Evolutionary conservation across 2,888 invertebrate genomes (phyloP).

Genomic region (Acanthococcus lagerstroemiae): DNA sequence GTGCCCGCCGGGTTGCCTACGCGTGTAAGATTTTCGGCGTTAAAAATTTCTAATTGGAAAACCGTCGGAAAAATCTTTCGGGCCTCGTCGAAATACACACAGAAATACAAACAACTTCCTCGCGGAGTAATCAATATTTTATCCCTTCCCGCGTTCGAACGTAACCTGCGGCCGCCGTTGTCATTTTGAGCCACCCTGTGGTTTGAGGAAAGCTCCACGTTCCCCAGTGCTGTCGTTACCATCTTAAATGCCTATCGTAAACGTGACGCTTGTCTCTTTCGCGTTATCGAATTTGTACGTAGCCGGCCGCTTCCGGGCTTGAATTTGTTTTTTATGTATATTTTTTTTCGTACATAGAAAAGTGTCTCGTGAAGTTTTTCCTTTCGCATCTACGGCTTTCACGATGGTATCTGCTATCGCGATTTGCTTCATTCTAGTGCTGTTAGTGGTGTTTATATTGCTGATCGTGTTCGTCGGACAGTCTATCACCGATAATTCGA

Average conservation of each 20-base stretch:
- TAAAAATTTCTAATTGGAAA: no score
- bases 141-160: slow-evolving; percentile 17
- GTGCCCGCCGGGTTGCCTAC: no score
- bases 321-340: not conserved
- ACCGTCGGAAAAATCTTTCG: not conserved
- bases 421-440: slow-evolving; percentile 70
- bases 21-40: no score
- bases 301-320: slow-evolving; percentile 20
- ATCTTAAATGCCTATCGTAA: slow-evolving; percentile 26
- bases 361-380: not conserved
- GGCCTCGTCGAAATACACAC: not conserved
- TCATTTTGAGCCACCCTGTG: slow-evolving; percentile 28
- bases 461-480: slow-evolving; percentile 73
- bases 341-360: not conserved
- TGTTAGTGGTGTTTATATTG: slow-evolving; percentile 69
- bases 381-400: slow-evolving; percentile 35
- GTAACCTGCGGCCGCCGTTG: slow-evolving; percentile 14
- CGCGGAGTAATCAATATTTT: slow-evolving; percentile 24
- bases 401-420: slow-evolving; percentile 72
- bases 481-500: slow-evolving; percentile 45
- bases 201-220: slow-evolving; percentile 15
- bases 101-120: slow-evolving; percentile 14
- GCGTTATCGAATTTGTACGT: slow-evolving; percentile 1
- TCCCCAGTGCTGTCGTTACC: slow-evolving; percentile 17
- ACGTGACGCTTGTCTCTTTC: slow-evolving; percentile 9